Conservation (phyloP, 2,888 invertebrate species). For the Mythimna lalbum region DNA sequence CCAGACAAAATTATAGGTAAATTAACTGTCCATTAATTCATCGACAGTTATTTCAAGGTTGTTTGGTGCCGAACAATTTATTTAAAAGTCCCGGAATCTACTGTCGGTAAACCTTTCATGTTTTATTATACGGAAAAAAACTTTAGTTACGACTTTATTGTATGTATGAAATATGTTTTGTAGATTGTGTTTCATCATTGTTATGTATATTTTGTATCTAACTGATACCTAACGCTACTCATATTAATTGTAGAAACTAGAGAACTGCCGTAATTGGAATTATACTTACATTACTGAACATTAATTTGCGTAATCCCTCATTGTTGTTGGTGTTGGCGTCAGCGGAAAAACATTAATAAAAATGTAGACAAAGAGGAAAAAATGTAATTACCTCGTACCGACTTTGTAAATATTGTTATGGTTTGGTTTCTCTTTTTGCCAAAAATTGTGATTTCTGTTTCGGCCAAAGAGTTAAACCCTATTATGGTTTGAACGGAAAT, state of each 20-base stretch:
- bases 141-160: neutral
- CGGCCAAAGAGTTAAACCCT: no score
- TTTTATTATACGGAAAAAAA: conserved; percentile 29
- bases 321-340: neutral
- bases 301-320: conserved; percentile 5
- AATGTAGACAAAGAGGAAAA: neutral
- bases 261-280: neutral
- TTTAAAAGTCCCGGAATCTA: neutral
- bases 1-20: neutral
- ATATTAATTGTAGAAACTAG: conserved; percentile 12
- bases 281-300: conserved; percentile 1
- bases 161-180: neutral
- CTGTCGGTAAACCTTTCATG: neutral
- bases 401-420: neutral
- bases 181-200: conserved; percentile 26
- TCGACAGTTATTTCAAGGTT: conserved; percentile 23
- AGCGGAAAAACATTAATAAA: neutral
- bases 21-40: neutral
- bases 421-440: no score
- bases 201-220: conserved; percentile 19
- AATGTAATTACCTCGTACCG: no score
- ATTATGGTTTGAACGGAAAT: no score
- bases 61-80: neutral
- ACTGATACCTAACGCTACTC: conserved; percentile 11
- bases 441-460: no score